A percentile compares a stretch with the other conserved stretches of the same genome.
Conservation (phyloP, 2,888 invertebrate genomes). For the Lycophotia porphyrea region DNA sequence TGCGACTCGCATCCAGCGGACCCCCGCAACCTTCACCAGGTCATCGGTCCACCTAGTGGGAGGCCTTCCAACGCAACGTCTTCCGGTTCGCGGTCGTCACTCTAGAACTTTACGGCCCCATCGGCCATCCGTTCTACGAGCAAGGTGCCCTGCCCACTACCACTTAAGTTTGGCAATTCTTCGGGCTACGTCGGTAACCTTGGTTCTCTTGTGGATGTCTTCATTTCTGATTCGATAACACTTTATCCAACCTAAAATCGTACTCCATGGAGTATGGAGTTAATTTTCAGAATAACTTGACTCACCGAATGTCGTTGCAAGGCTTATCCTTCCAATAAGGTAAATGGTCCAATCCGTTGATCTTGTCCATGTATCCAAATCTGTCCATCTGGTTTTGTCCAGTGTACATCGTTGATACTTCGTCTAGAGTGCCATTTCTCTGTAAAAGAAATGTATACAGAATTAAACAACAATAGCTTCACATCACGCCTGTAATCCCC, state of each 20-base stretch:
- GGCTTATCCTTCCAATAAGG: slow-evolving; percentile 94
- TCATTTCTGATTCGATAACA: no score
- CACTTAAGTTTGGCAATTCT: no score
- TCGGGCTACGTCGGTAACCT: no score
- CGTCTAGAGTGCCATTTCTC: slow-evolving; percentile 95
- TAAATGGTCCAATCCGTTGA: slow-evolving; percentile 94
- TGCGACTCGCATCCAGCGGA: no score
- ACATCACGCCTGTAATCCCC: background rate
- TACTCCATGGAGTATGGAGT: background rate
- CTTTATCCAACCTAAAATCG: background rate
- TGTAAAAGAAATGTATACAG: slow-evolving; percentile 76
- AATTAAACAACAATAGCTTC: background rate
- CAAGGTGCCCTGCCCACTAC: no score
- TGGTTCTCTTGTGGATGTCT: no score
- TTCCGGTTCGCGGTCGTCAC: no score
- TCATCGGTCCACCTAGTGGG: no score
- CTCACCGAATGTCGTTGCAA: slow-evolving; percentile 92
- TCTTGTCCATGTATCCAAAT: slow-evolving; percentile 93
- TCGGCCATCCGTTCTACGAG: no score
- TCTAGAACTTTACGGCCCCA: no score
- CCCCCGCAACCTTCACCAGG: no score
- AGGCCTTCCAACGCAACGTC: no score
- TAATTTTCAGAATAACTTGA: slow-evolving; percentile 2
- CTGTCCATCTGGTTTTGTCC: slow-evolving; percentile 93
- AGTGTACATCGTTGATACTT: slow-evolving; percentile 95